Base-by-base conservation (phyloP, 2,113 vertebrate species). In the Campylorhamphus procurvoides region DNA sequence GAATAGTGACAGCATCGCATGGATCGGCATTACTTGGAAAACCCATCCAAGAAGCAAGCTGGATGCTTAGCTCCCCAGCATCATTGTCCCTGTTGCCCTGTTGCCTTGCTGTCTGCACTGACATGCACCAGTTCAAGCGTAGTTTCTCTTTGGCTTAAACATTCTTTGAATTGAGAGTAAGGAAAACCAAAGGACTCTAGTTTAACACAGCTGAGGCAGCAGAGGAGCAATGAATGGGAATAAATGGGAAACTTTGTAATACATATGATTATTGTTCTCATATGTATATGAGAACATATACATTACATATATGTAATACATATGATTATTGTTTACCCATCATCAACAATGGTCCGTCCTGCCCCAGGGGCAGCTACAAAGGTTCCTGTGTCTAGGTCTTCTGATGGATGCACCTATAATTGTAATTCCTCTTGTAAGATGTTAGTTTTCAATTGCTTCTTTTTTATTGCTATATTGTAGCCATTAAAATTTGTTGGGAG, bases 1-100 rank as follows among this genome's bases (percentile, higher is more conserved):
- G 52, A 52, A 14, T 16, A 37, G 50, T 2, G 2, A 11, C 28
- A 49, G 39, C 72, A 37, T 42, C 7, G 0, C 25, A 14, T 4
- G 18, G 50, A 42, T 89, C n/a, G 28, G 40, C 8, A 8, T 35
- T 31, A 6, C 46, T 67, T 62, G n/a, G 15, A 40, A 64, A 73
- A 78, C 25, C 10, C 35, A 27, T 40, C 47, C 37, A 44, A 82
- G 76, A 64, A 46, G 33, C 22, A 46, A 33, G 7, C 27, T 42
- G 42, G 27, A 22, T 77, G 44, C 40, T 63, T 37, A 25, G 16
- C 47, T 72, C 28, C 22, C 37, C 52, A 84, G 22, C 63, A 50
- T 22, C 1, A 1, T 31, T 63, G 42, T 73, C 31, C n/a, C 49
- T 44, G n/a, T 17, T 87, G 58, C 35, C 56, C 58, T 64, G 33